Base-by-base conservation (phyloP, 2,797 vertebrate species). In the Fundulus diaphanus region DNA sequence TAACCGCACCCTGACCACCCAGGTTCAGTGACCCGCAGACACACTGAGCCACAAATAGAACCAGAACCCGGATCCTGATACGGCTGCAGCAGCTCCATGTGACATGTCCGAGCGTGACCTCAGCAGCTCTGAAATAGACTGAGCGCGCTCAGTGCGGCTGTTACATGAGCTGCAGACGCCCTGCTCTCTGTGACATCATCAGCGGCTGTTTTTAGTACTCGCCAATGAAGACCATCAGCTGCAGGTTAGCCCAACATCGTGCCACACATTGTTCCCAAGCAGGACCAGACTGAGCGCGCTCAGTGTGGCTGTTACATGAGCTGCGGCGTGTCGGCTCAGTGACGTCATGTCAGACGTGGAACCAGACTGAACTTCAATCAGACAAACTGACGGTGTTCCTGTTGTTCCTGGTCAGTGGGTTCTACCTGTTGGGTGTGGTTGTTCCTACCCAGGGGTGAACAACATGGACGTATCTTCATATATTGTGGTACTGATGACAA, bases 1-100 rank as follows among this genome's bases (percentile, higher is more conserved):
- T 16, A 63, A 63, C 35, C 33, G 12, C 18, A 22, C 52, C 44
- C 44, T 75, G 67, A 84, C 56, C 77, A 22, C 73, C 72, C 66
- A 70, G 83, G 63, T 77, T 76, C 42, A 22, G 2, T n/a, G 70
- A 24, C 59, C 82, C 6, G 18, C 61, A 24, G 35, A 40, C 61
- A 12, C 33, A 67, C 70, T 9, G 73, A 65, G 74, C 85, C 82
- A 79, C 63, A 72, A 88, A 86, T 87, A 89, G 90, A 81, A 68
- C 9, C 46, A 24, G 67, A 82, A 67, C 35, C 69, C 80, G 33
- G 48, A n/a, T 68, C 67, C 59, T 37, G 59, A 63, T 22, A 18
- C 33, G 33, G 20, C 1, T 12, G 4, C 33, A 63, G 59, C 59
- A 37, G 31, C 8, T 35, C 31, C 31, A 61, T 61, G 18, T 35